Base-by-base conservation (phyloP, 2,113 vertebrate species). In the Bos indicus region DNA sequence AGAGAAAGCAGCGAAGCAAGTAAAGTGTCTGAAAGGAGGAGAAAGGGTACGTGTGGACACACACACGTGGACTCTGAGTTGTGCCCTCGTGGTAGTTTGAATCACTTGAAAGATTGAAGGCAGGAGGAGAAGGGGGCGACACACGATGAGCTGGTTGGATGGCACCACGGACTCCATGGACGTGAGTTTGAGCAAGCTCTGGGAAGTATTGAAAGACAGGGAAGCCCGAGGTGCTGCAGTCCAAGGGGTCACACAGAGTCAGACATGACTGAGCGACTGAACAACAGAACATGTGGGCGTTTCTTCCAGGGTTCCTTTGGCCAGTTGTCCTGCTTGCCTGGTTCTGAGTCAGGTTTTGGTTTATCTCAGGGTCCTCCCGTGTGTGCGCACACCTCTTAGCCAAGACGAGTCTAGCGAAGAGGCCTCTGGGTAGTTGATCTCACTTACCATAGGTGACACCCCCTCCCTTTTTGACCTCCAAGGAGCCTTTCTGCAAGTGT, bases 231-330 rank as follows among this genome's bases (percentile, higher is more conserved):
- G 59, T 62, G 59, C 59, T 6, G 59, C 59, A 28, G 59, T 62
- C 59, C 59, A 6, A 2, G 59, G 59, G 26, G 59, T 30, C 28
- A 6, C 59, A 10, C 2, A 62, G 59, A 62, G 59, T 28, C 59
- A 28, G 59, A 62, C 59, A 6, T 2, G 28, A 14, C 59, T 57
- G 56, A 57, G 23, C n/a, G 2, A 2, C 62, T 67, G 33, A 67
- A 21, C 33, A 11, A 3, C 67, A 25, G 67, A 25, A 1, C 36
- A 0, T 25, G 0, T 12, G 36, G 71, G 10, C 36, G 2, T 23
- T 12, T 43, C 71, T 14, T 25, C 36, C 36, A 25, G 36, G 21
- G 25, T 40, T 74, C 67, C 21, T 40, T 4, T 13, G 71, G 36
- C 21, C 71, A 74, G 21, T 3, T 36, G 5, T 13, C 36, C 36